Conservation (phyloP, 2,797 vertebrate genomes). For the Brachymystax lenok region DNA sequence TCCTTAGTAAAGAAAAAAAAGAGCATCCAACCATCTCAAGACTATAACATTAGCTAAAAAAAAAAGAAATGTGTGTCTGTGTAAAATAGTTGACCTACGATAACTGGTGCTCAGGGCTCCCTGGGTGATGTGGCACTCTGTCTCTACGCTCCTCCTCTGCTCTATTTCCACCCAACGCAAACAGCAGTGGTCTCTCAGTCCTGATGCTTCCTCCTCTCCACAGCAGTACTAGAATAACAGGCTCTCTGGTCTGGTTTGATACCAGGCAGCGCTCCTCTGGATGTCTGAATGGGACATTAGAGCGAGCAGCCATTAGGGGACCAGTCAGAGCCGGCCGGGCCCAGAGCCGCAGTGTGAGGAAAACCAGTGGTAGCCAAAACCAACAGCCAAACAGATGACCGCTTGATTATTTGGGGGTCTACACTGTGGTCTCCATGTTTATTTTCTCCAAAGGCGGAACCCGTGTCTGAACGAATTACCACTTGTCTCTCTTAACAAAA, state of each 20-base stretch:
- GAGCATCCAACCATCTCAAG: not conserved
- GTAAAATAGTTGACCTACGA: not conserved
- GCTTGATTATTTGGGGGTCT: slow-evolving; percentile 71
- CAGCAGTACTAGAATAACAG: slow-evolving; percentile 33
- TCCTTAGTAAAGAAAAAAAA: not conserved
- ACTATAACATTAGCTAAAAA: not conserved
- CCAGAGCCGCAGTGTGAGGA: slow-evolving; percentile 59
- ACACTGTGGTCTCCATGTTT: slow-evolving; percentile 51
- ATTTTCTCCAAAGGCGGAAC: slow-evolving; percentile 54
- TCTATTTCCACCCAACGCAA: slow-evolving; percentile 70
- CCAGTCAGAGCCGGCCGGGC: slow-evolving; percentile 27
- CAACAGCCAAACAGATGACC: slow-evolving; percentile 77
- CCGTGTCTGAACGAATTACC: slow-evolving; percentile 58
- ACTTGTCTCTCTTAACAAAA: slow-evolving; percentile 63
- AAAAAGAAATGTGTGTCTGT: not conserved
- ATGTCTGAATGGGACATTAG: slow-evolving; percentile 57
- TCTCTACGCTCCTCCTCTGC: slow-evolving; percentile 41
- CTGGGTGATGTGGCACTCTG: slow-evolving; percentile 57
- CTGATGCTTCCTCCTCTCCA: slow-evolving; percentile 42
- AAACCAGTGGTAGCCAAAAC: slow-evolving; percentile 72
- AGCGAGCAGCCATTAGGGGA: slow-evolving; percentile 41
- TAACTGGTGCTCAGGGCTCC: slow-evolving; percentile 35
- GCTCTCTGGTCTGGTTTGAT: slow-evolving; percentile 34
- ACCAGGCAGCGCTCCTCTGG: slow-evolving; percentile 47
- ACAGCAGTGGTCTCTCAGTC: slow-evolving; percentile 1